These are phyloP conservation scores for Psophia crepitans DNA, from an alignment of 2,113 vertebrate genomes.

Conservation along the genomic window DNA sequence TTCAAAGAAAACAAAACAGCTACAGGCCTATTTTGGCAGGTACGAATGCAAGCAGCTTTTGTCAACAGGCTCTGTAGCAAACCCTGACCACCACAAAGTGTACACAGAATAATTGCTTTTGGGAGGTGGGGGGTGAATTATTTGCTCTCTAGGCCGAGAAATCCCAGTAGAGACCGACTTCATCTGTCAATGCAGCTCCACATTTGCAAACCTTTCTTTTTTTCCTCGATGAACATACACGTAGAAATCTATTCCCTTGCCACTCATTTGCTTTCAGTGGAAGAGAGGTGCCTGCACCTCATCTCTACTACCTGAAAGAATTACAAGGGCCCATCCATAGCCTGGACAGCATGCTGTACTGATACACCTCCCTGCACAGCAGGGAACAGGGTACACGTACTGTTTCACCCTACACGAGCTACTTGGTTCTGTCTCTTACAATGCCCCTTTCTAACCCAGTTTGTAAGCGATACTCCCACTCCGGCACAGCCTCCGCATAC, in stretches of 20 bases:
- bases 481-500: not conserved
- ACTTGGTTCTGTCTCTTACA: not conserved
- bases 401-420: rapidly evolving
- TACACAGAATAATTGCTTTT: not conserved
- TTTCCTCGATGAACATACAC: not conserved
- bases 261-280: not conserved
- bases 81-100: not conserved
- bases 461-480: not conserved
- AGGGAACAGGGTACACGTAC: rapidly evolving
- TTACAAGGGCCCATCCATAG: rapidly evolving
- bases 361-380: not conserved
- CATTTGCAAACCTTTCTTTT: not conserved
- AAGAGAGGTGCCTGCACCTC: not conserved
- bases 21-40: not conserved
- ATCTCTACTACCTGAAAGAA: not conserved
- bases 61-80: not conserved
- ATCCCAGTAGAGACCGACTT: not conserved
- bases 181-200: not conserved
- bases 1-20: not conserved
- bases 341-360: not conserved
- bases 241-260: not conserved
- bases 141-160: not conserved
- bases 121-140: rapidly evolving
- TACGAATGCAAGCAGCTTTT: not conserved
- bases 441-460: not conserved